These are phyloP conservation scores for Dynastes maya DNA, from an alignment of 2,888 invertebrate species.

Conservation along the genomic window DNA sequence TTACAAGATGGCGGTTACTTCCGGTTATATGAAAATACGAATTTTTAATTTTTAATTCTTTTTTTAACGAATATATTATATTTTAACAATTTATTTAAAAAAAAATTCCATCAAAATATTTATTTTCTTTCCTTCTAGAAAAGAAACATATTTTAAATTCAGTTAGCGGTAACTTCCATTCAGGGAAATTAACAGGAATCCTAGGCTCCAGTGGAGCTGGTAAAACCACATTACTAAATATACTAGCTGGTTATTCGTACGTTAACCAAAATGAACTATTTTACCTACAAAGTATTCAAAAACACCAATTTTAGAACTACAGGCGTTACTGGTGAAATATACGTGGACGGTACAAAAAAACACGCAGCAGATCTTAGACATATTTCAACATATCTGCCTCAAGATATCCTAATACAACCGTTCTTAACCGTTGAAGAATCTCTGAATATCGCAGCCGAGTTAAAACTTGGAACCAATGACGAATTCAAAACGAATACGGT, in stretches of 20 bases:
- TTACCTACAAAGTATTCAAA: neutral
- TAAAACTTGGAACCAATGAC: slow-evolving; percentile 78
- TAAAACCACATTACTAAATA: slow-evolving; percentile 52
- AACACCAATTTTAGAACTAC: neutral
- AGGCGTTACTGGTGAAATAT: slow-evolving; percentile 79
- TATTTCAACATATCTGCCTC: slow-evolving; percentile 87
- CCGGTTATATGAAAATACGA: too few species aligned
- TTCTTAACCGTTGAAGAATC: slow-evolving; percentile 82
- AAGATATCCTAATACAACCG: slow-evolving; percentile 82
- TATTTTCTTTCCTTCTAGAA: slow-evolving; percentile 12
- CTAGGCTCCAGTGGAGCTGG: slow-evolving; percentile 52
- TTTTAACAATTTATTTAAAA: too few species aligned
- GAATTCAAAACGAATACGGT: slow-evolving; percentile 78
- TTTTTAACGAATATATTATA: too few species aligned
- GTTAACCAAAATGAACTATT: neutral
- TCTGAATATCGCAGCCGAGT: slow-evolving; percentile 82
- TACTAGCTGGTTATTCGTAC: slow-evolving; percentile 50
- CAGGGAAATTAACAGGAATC: slow-evolving; percentile 47
- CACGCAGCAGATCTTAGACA: slow-evolving; percentile 83
- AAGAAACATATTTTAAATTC: slow-evolving; percentile 76
- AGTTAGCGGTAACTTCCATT: slow-evolving; percentile 44
- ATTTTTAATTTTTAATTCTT: too few species aligned
- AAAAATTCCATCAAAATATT: too few species aligned
- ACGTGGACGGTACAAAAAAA: slow-evolving; percentile 79
- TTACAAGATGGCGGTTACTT: too few species aligned